phyloP scores from a whole-genome alignment of 2,888 invertebrate genomes.

The Drosophila maculinotata region DNA sequence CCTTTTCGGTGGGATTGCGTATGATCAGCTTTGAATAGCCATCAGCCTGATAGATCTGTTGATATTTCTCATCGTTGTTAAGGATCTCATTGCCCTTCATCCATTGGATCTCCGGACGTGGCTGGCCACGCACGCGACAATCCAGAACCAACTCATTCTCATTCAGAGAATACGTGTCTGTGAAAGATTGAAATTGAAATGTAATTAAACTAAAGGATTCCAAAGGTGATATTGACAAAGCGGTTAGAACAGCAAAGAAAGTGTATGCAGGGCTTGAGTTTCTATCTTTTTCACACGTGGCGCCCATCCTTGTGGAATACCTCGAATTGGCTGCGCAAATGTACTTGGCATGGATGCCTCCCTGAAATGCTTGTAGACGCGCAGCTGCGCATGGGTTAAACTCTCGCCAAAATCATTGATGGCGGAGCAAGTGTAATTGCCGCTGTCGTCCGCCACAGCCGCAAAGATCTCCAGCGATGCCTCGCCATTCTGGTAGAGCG shows the following conservation, averaged over 20 bases:
- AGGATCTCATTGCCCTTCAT: constrained; percentile 89
- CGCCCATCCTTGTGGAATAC: constrained; percentile 84
- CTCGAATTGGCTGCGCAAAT: constrained; percentile 90
- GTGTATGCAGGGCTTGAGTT: constrained; percentile 27
- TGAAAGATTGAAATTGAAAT: constrained; percentile 5
- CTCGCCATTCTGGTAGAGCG: constrained; percentile 88
- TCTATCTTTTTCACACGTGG: constrained; percentile 7
- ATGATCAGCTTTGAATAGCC: constrained; percentile 91
- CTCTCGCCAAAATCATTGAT: constrained; percentile 90
- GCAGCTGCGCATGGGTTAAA: constrained; percentile 89
- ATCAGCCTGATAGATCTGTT: constrained; percentile 89
- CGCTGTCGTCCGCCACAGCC: constrained; percentile 89
- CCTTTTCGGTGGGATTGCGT: constrained; percentile 88
- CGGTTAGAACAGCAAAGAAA: constrained; percentile 50
- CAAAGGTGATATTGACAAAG: constrained; percentile 25
- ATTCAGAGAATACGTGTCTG: constrained; percentile 90
- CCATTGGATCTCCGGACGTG: constrained; percentile 91
- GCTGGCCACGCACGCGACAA: constrained; percentile 91
- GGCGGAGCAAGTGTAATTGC: constrained; percentile 92
- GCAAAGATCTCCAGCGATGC: constrained; percentile 91
- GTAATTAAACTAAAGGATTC: constrained; percentile 7
- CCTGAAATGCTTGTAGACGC: constrained; percentile 91
- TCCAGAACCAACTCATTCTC: constrained; percentile 92
- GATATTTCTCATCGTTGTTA: constrained; percentile 86
- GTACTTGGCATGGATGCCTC: constrained; percentile 89